These are phyloP conservation scores for Trididemnum nubilum DNA, from an alignment of 23 tunicate species.

Conservation along the genomic window DNA sequence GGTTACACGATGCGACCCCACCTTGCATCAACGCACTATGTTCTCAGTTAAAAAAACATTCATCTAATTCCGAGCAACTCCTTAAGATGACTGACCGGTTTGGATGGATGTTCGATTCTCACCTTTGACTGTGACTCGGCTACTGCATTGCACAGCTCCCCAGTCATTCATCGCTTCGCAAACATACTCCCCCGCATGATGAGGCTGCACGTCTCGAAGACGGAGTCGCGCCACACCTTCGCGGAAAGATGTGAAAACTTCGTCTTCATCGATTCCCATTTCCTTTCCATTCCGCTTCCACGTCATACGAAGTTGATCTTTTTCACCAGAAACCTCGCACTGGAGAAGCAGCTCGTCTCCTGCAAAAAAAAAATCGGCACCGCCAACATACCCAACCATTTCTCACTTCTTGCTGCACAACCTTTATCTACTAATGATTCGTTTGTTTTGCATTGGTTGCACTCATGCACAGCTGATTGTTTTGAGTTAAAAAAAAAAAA, in stretches of 20 bases:
- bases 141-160: slow-evolving; percentile 83
- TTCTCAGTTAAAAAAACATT: too few species aligned
- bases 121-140: slow-evolving; percentile 94
- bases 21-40: too few species aligned
- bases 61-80: too few species aligned
- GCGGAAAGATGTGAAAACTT: slow-evolving; percentile 58
- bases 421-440: too few species aligned
- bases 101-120: too few species aligned
- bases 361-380: slow-evolving; percentile 10
- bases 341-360: slow-evolving; percentile 92
- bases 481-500: too few species aligned
- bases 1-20: too few species aligned
- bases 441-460: too few species aligned
- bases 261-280: slow-evolving; percentile 56
- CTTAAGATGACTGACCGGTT: too few species aligned
- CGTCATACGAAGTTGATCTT: slow-evolving; percentile 55
- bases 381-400: too few species aligned
- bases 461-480: not conserved
- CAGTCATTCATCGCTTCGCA: slow-evolving; percentile 79
- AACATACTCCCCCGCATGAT: slow-evolving; percentile 90
- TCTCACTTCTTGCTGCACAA: too few species aligned
- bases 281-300: slow-evolving; percentile 85
- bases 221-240: slow-evolving; percentile 78
- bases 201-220: slow-evolving; percentile 53
- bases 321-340: slow-evolving; percentile 86